Evolutionary conservation across 2,797 vertebrate species (phyloP), one percentile per base, ranked within the genome.

Genomic region (Pseudocheirus occidentalis): DNA sequence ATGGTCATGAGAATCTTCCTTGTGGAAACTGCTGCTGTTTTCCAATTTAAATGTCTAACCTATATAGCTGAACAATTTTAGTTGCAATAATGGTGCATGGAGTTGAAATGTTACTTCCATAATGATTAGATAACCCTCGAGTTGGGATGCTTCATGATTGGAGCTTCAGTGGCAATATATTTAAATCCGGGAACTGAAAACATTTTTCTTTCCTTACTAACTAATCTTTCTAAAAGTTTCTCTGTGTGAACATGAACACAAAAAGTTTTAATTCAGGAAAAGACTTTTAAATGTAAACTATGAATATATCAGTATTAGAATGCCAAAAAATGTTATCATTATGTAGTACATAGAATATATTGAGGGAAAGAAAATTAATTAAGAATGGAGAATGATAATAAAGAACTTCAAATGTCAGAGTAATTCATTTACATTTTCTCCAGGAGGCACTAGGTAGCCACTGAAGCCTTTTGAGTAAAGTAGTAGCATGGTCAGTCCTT

Each of bases 11-110:
- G 95, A 95, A 94, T 53, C 58, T 93, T 97, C 90, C 91, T 97
- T 96, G 54, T 52, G 95, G 62, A 98, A 98, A 97, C 93, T 96
- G 91, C 95, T 93, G 56, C 91, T 55, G 52, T 92, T 97, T 97
- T 96, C 73, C 54, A 95, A 53, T 91, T 96, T 95, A 94, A 95
- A 55, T 93, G 34, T 46, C 58, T 87, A 92, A 96, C 18, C 14
- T 94, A 57, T 90, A 95, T 90, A 95, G 92, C 93, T 92, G 90
- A 94, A 92, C 46, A 40, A 46, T 94, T 96, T 97, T 96, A 52
- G 40, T 27, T 87, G 40, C 40, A 87, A 46, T 87, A 27, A 53
- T 96, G 18, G 4, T 62, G 4, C 34, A 73, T 54, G 29, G 16
- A 66, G 52, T 93, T 96, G 29, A 40, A 96, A 95, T 96, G 94